Evolutionary conservation across 2,888 invertebrate species (phyloP), one percentile per base, ranked within the genome.

Genomic region (Rutpela maculata): DNA sequence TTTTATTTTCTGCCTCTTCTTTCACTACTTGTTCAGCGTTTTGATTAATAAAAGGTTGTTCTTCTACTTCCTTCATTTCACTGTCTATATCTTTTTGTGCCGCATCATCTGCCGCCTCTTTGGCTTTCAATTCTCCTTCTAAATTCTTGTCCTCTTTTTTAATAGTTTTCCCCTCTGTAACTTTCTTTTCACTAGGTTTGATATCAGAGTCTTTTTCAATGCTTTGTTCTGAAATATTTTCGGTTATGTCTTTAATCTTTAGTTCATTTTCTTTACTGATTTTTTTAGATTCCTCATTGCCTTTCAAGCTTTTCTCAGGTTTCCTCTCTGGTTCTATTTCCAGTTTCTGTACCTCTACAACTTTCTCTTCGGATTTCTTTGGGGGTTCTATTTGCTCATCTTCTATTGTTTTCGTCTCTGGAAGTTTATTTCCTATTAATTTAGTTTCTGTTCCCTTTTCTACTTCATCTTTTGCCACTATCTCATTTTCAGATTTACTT

Each of bases 21-120:
- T 75, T 70, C 79, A 78, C 77, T 22, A 74, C 75, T 59, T 84
- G 81, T 66, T 76, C 67, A 22, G 56, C 63, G 10, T 65, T 74
- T 66, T 81, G 43, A 1, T 15, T 15, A 43, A 43, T 12, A 12
- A 7, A 4, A 26, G 6, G 12, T n/a, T n/a, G n/a, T 26, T 67
- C 35, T 22, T 66, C 66, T 68, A 72, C 63, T 59, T 82, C 77
- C 83, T 69, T 62, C 83, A 77, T 65, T 66, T 55, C 15, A 70
- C 75, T 65, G 69, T 75, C 63, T 77, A 80, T 75, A 59, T 79
- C 71, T 50, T 76, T 73, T 72, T 68, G 68, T 2, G 65, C 17
- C 19, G 66, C 57, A 65, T 80, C 35, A 62, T 75, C 67, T 71
- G 78, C 80, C 22, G 69, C 77, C 63, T 81, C 70, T 69, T 76